Conservation (phyloP, 2,113 vertebrate genomes). For the Psilopogon haemacephalus region DNA sequence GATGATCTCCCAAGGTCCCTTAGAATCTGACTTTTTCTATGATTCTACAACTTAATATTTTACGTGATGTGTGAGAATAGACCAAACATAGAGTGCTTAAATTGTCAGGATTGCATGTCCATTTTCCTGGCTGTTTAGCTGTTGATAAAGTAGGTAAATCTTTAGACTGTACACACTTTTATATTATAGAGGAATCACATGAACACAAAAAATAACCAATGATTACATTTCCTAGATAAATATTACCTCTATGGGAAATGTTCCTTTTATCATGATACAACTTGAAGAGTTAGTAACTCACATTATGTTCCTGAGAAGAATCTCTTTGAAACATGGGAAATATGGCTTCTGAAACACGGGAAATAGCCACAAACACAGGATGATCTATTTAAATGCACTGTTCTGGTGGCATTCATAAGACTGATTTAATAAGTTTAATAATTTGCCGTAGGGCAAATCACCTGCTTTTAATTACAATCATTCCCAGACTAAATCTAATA, state of each 20-base stretch:
- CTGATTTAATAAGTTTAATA: neutral
- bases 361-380: too few relatives aligned
- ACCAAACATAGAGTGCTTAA: neutral
- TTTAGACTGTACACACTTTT: neutral
- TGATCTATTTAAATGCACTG: too few relatives aligned
- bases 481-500: neutral
- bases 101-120: neutral
- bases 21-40: neutral
- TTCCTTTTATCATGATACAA: neutral
- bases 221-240: neutral
- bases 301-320: neutral
- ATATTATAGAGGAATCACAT: neutral
- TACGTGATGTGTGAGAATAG: neutral
- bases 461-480: neutral
- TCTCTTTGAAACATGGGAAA: neutral
- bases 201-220: neutral
- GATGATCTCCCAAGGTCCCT: neutral
- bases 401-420: too few relatives aligned
- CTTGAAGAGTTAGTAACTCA: neutral
- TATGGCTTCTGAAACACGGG: neutral
- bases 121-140: neutral
- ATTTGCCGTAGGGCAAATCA: neutral
- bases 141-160: neutral
- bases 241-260: neutral
- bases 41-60: neutral